These are phyloP conservation scores for Takifugu bimaculatus DNA, from an alignment of 2,113 vertebrate genomes.

Conservation along the genomic window DNA sequence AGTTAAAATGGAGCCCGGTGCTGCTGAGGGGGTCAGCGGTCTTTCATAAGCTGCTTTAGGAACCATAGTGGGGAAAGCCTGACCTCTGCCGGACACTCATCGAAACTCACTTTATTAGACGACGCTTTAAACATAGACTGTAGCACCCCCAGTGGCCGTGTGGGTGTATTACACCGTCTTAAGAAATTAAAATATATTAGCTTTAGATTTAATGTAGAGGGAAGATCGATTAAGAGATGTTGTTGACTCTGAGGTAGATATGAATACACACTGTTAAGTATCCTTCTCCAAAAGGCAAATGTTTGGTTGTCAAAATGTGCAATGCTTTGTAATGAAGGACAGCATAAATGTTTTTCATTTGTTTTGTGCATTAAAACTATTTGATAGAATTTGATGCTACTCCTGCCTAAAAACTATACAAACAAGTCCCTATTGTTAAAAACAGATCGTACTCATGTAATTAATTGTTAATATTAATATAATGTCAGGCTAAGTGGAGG, in stretches of 20 bases:
- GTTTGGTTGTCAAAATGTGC: no score
- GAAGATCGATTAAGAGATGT: no score
- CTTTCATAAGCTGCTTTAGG: background rate
- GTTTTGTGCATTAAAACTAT: no score
- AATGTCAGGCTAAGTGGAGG: background rate
- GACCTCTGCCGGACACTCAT: conserved; percentile 70
- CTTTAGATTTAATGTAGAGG: no score
- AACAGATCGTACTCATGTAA: background rate
- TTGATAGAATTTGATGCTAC: no score
- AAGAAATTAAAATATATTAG: no score
- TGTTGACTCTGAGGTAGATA: no score
- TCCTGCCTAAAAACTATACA: background rate
- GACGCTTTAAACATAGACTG: conserved; percentile 2
- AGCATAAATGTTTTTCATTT: no score
- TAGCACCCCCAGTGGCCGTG: conserved; percentile 24
- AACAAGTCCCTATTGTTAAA: background rate
- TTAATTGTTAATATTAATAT: background rate
- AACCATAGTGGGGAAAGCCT: conserved; percentile 59
- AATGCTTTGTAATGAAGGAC: no score
- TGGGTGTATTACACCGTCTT: conserved; percentile 14
- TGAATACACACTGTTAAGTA: no score
- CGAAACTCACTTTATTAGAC: conserved; percentile 18
- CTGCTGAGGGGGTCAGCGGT: conserved; percentile 17
- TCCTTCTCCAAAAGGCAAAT: no score
- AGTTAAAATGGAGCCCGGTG: conserved; percentile 48